Percentiles rank a stretch among this genome's conserved stretches.
phyloP scores from a whole-genome alignment of 53 echinoderm and acorn worm species.

The Hippasteria phrygiana region DNA sequence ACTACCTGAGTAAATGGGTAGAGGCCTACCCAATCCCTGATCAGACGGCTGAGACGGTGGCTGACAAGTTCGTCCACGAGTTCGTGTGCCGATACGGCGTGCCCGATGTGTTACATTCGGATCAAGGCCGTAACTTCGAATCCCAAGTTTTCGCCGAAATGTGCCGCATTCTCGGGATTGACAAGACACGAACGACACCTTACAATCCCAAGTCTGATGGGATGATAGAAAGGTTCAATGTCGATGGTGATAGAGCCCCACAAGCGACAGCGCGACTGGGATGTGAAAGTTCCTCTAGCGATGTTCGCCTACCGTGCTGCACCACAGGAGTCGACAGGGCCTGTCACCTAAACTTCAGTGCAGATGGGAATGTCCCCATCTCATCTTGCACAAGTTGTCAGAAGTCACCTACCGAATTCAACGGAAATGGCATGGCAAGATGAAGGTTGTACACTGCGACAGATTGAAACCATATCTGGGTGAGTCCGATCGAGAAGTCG shows the following conservation, averaged over 20 bases:
- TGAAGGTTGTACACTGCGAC: slow-evolving; percentile 1
- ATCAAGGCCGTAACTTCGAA: slow-evolving; percentile 69
- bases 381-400: slow-evolving; percentile 27
- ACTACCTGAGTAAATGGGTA: not conserved
- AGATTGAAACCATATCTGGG: not conserved
- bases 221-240: slow-evolving; percentile 59
- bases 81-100: slow-evolving; percentile 67
- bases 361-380: slow-evolving; percentile 42
- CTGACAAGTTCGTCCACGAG: slow-evolving; percentile 37
- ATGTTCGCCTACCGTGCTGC: not conserved
- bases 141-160: slow-evolving; percentile 38
- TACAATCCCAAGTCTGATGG: slow-evolving; percentile 51
- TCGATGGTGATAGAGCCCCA: slow-evolving; percentile 2
- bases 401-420: slow-evolving; percentile 23
- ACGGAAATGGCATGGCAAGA: not conserved
- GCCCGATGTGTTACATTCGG: slow-evolving; percentile 56
- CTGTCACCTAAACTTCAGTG: slow-evolving; percentile 24
- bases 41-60: not conserved
- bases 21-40: slow-evolving; percentile 16
- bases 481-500: not conserved
- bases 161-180: slow-evolving; percentile 15
- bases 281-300: not conserved
- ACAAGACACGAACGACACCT: slow-evolving; percentile 21
- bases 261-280: slow-evolving; percentile 15
- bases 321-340: slow-evolving; percentile 29